Percentiles rank a stretch among this genome's conserved stretches.
Conservation (phyloP, 2,888 invertebrate genomes). For the Erebia ligea region DNA sequence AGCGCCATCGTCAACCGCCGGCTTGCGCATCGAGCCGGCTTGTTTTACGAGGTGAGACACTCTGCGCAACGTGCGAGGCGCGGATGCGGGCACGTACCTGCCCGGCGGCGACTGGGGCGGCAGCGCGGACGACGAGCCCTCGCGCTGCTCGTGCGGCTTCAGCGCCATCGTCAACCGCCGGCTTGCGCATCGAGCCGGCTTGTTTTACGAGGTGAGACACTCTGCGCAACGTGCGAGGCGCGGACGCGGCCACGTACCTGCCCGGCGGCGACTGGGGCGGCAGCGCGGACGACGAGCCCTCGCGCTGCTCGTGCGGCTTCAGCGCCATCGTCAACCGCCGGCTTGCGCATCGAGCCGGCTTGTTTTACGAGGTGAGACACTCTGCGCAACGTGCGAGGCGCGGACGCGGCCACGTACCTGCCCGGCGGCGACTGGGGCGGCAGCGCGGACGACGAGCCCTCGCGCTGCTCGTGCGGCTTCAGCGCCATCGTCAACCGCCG, state of each 20-base stretch:
- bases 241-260: constrained; percentile 95
- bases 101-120: constrained; percentile 35
- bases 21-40: constrained; percentile 92
- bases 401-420: no score
- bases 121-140: constrained; percentile 89
- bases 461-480: no score
- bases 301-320: constrained; percentile 97
- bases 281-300: constrained; percentile 89
- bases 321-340: constrained; percentile 96
- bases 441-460: no score
- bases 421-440: no score
- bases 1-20: constrained; percentile 96
- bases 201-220: constrained; percentile 92
- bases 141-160: constrained; percentile 97
- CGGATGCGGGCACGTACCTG: constrained; percentile 95
- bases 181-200: constrained; percentile 92
- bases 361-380: constrained; percentile 92
- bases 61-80: no score
- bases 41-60: constrained; percentile 92
- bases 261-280: constrained; percentile 35
- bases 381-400: no score
- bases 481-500: no score
- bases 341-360: constrained; percentile 92
- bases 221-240: no score
- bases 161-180: constrained; percentile 96